Conservation (phyloP, 2,113 vertebrate species). For the Camarhynchus parvulus region DNA sequence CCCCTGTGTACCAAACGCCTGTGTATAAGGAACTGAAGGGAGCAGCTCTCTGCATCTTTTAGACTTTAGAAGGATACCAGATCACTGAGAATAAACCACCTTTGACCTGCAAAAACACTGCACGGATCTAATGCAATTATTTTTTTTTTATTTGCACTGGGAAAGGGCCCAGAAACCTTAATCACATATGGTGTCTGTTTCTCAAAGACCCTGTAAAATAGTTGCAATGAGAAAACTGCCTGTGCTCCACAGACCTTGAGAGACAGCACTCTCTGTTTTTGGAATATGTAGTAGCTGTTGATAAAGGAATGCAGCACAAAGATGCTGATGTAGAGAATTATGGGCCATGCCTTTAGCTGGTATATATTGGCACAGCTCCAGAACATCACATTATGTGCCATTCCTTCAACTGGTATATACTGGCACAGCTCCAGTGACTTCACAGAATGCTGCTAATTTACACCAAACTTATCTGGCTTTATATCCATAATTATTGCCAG, state of each 20-base stretch:
- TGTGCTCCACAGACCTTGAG: not conserved
- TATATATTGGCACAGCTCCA: constrained; percentile 20
- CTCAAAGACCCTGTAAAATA: not conserved
- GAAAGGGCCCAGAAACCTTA: not conserved
- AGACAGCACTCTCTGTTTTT: not conserved
- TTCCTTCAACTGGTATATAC: constrained; percentile 15
- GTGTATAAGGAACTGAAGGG: not conserved
- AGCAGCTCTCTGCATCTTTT: not conserved
- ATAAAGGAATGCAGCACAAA: not conserved
- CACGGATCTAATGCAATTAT: not conserved
- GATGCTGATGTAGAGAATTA: not conserved
- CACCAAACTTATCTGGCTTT: constrained; percentile 52
- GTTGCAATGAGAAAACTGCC: not conserved
- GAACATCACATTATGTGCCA: not conserved
- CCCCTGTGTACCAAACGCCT: not conserved
- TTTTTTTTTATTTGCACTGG: not conserved
- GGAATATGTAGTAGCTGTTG: not conserved
- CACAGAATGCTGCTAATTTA: constrained; percentile 32
- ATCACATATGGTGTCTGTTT: not conserved
- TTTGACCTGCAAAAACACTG: not conserved
- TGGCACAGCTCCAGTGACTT: constrained; percentile 28
- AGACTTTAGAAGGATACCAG: not conserved
- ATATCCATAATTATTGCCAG: constrained; percentile 43
- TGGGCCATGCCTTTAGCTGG: not conserved
- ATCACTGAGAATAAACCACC: not conserved